phyloP scores from a whole-genome alignment of 2,113 vertebrate genomes.

The Anas platyrhynchos region DNA sequence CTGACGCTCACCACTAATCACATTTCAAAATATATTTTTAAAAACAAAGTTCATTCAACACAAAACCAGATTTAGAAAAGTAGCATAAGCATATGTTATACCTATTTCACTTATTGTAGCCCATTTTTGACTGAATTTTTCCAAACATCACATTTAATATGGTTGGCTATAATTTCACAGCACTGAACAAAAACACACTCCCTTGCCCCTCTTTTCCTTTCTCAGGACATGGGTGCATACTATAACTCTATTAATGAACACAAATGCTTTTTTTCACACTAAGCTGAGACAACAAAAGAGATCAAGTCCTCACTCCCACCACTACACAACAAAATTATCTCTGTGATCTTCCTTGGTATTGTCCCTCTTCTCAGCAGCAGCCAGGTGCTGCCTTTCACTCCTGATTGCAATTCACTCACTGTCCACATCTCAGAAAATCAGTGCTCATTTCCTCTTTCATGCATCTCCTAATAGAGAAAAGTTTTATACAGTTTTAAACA shows the following conservation, averaged over 20 bases:
- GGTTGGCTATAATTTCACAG: not conserved
- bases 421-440: not conserved
- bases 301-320: not conserved
- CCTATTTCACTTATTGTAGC: not conserved
- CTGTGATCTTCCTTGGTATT: not conserved
- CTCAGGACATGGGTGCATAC: too few species aligned
- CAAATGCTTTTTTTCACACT: not conserved
- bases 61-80: constrained; percentile 58
- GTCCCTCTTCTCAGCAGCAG: not conserved
- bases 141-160: not conserved
- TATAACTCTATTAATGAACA: not conserved
- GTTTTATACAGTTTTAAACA: not conserved
- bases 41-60: constrained; percentile 66
- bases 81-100: not conserved
- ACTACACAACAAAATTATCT: not conserved
- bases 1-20: constrained; percentile 80
- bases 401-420: not conserved
- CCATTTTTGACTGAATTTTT: not conserved
- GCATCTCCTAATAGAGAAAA: not conserved
- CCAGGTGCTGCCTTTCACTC: not conserved
- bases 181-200: not conserved
- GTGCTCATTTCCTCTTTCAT: not conserved
- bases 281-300: not conserved
- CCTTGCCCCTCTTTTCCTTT: not conserved
- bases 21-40: constrained; percentile 75